These are phyloP conservation scores for Allygus modestus DNA, from an alignment of 2,888 invertebrate genomes.

Conservation along the genomic window DNA sequence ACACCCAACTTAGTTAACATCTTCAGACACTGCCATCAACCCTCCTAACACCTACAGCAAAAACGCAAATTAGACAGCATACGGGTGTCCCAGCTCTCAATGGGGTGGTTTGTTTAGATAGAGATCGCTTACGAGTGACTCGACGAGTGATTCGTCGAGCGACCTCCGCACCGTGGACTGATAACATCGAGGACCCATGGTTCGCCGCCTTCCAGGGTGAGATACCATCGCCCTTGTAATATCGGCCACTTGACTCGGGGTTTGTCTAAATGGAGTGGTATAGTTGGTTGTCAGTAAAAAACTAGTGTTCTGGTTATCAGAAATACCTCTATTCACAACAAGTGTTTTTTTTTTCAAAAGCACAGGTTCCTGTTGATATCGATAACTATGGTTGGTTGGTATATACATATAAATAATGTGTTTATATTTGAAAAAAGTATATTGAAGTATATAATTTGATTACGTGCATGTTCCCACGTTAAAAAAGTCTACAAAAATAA, in stretches of 20 bases:
- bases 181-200: conserved; percentile 8
- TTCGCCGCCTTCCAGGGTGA: not conserved
- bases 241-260: too few relatives aligned
- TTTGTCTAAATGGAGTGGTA: not conserved
- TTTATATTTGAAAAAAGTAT: too few relatives aligned
- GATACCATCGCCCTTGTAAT: conserved; percentile 32
- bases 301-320: too few relatives aligned
- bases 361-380: too few relatives aligned
- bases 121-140: not conserved
- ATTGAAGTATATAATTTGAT: too few relatives aligned
- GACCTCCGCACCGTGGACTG: not conserved
- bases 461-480: too few relatives aligned
- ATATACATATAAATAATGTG: too few relatives aligned
- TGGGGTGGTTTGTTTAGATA: conserved; percentile 25
- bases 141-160: not conserved
- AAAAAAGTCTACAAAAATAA: too few relatives aligned
- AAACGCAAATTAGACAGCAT: conserved; percentile 5
- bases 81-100: not conserved
- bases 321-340: too few relatives aligned
- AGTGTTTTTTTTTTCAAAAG: too few relatives aligned
- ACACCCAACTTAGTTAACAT: too few relatives aligned
- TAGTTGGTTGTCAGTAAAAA: not conserved
- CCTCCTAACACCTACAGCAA: not conserved
- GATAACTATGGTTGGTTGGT: too few relatives aligned
- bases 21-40: not conserved